phyloP scores from a whole-genome alignment of 2,888 invertebrate species.

The Oscheius myriophilus region DNA sequence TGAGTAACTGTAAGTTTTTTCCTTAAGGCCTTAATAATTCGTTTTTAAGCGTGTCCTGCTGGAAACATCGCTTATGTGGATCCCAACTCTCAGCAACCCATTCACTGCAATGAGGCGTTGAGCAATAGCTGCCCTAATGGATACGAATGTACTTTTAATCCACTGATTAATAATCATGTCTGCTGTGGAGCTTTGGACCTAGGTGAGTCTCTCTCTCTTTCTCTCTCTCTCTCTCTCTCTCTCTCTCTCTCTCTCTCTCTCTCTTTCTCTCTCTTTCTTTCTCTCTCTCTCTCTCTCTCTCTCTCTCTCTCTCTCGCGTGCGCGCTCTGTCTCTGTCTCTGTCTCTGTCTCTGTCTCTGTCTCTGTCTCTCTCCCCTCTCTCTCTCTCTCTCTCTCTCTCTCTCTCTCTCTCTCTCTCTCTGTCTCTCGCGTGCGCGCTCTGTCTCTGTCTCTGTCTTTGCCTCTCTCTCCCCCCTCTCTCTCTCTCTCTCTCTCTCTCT shows the following conservation, averaged over 20 bases:
- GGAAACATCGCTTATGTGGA: constrained; percentile 62
- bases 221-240: too few relatives aligned
- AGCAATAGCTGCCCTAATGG: constrained; percentile 52
- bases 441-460: too few relatives aligned
- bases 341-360: too few relatives aligned
- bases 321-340: too few relatives aligned
- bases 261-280: too few relatives aligned
- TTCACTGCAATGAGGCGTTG: constrained; percentile 57
- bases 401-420: too few relatives aligned
- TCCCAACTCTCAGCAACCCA: constrained; percentile 58
- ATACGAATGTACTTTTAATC: constrained; percentile 52
- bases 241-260: too few relatives aligned
- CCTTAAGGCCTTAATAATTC: not conserved
- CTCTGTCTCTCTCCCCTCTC: too few relatives aligned
- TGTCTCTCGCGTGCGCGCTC: too few relatives aligned
- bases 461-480: not conserved
- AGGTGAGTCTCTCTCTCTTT: constrained; percentile 25
- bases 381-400: too few relatives aligned
- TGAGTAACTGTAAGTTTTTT: constrained; percentile 38
- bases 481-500: constrained; percentile 4
- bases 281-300: too few relatives aligned
- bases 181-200: constrained; percentile 63
- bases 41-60: constrained; percentile 46
- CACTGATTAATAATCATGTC: constrained; percentile 54
- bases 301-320: too few relatives aligned